Conservation (phyloP, 2,797 vertebrate species). For the Phaenicophaeus curvirostris region DNA sequence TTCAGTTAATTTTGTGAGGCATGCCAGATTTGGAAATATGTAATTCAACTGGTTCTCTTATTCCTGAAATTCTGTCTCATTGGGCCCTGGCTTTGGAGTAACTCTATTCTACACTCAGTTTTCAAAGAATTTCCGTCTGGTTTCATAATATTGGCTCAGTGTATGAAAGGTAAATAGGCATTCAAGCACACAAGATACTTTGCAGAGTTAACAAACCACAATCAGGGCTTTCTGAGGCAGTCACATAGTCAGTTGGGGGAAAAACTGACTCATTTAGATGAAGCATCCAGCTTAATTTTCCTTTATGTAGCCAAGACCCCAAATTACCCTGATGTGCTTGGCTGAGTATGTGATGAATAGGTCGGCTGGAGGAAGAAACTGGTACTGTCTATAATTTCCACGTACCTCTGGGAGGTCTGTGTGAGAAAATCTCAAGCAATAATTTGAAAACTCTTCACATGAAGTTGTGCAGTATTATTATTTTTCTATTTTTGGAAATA, state of each 20-base stretch:
- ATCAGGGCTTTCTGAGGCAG: slow-evolving; percentile 11
- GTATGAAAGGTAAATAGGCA: slow-evolving; percentile 38
- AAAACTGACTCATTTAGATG: slow-evolving; percentile 28
- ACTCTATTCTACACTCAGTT: neutral
- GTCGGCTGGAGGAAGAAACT: slow-evolving; percentile 15
- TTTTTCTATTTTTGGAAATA: neutral
- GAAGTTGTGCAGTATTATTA: neutral
- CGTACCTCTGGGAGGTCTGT: neutral
- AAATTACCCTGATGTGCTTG: slow-evolving; percentile 48
- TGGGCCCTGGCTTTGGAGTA: neutral
- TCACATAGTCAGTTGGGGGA: neutral
- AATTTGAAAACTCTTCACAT: neutral
- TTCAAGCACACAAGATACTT: neutral
- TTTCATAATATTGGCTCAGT: neutral
- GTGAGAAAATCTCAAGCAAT: neutral
- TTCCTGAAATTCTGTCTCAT: neutral
- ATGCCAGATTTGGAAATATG: neutral
- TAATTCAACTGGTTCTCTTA: neutral
- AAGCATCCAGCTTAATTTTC: slow-evolving; percentile 33
- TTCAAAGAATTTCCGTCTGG: slow-evolving; percentile 28
- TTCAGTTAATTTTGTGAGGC: neutral
- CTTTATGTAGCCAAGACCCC: slow-evolving; percentile 16
- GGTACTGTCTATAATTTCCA: slow-evolving; percentile 7
- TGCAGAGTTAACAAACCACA: neutral
- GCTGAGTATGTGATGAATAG: slow-evolving; percentile 22